Evolutionary conservation across 1,140 invertebrate genomes (phyloP).

Genomic region (Epicauta chinensis): DNA sequence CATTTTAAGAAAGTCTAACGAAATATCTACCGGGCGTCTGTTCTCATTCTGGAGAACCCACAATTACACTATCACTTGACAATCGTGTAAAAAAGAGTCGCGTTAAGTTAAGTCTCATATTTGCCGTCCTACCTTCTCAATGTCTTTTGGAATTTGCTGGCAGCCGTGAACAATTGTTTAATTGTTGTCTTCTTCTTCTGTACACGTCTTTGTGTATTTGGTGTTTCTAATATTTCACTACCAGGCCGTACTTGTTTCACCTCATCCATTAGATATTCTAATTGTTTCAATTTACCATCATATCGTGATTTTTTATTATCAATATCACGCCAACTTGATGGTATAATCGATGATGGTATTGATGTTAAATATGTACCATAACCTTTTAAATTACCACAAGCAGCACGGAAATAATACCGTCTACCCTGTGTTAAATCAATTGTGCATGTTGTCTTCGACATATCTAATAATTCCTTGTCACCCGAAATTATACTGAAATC

Average conservation of each 20-base stretch:
- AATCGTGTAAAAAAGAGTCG: no score
- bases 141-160: constrained; percentile 92
- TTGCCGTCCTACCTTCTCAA: constrained; percentile 58
- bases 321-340: constrained; percentile 86
- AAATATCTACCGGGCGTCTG: no score
- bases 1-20: no score
- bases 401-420: constrained; percentile 80
- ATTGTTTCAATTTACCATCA: constrained; percentile 58
- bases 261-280: constrained; percentile 71
- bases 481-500: constrained; percentile 75
- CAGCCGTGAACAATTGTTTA: constrained; percentile 87
- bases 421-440: constrained; percentile 71
- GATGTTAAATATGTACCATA: constrained; percentile 72
- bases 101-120: no score
- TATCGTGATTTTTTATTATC: constrained; percentile 57
- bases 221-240: constrained; percentile 50
- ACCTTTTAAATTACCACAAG: constrained; percentile 85
- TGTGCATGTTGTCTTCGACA: constrained; percentile 55
- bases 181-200: constrained; percentile 86
- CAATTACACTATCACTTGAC: no score
- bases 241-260: constrained; percentile 59
- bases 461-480: constrained; percentile 66
- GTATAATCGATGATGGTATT: constrained; percentile 73
- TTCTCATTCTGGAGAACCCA: no score
- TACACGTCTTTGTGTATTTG: constrained; percentile 54